These are phyloP conservation scores for Argopecten irradians DNA, from an alignment of 1,140 invertebrate genomes.

Conservation along the genomic window DNA sequence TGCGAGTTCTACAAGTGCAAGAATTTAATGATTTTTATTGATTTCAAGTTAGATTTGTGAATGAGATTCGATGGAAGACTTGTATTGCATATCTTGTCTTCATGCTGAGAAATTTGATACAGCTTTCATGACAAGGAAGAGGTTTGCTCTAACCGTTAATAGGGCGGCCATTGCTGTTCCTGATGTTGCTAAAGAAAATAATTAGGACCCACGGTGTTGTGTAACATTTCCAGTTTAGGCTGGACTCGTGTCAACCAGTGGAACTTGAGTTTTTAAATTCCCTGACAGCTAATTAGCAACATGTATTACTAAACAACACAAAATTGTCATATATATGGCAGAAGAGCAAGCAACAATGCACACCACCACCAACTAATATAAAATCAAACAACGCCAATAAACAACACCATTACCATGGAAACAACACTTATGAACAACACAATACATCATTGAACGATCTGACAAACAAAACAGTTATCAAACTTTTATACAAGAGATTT, in stretches of 20 bases:
- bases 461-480: too few species aligned
- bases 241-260: not conserved
- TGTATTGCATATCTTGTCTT: conserved; percentile 5
- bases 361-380: too few species aligned
- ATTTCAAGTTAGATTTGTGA: conserved; percentile 15
- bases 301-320: too few species aligned
- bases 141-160: not conserved
- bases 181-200: not conserved
- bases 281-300: not conserved
- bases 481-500: not conserved
- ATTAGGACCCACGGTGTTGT: not conserved
- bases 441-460: too few species aligned
- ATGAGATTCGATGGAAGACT: conserved; percentile 15
- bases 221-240: not conserved
- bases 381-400: too few species aligned
- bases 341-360: too few species aligned
- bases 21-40: conserved; percentile 23
- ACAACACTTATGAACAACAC: too few species aligned
- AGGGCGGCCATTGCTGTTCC: not conserved
- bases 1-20: conserved; percentile 10
- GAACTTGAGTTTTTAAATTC: not conserved
- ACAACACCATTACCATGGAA: too few species aligned
- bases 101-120: not conserved
- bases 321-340: too few species aligned
- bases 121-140: not conserved